Evolutionary conservation across 2,113 vertebrate genomes (phyloP).

Genomic region (Ochotona princeps): DNA sequence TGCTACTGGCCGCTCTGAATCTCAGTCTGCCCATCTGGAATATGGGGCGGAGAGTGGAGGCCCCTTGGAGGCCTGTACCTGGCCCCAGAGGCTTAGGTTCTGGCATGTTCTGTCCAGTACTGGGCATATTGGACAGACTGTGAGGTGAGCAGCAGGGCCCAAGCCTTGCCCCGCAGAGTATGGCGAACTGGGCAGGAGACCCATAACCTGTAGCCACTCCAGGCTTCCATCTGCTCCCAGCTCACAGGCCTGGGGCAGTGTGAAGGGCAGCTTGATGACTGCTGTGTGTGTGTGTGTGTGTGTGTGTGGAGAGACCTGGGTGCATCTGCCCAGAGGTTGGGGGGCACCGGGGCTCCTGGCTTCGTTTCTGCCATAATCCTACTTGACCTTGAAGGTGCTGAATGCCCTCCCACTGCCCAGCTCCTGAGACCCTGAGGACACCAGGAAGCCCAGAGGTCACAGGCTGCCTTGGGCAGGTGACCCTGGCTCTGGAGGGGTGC

Average conservation of each 20-base stretch:
- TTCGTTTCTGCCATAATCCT: neutral
- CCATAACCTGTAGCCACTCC: neutral
- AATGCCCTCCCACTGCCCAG: accelerated
- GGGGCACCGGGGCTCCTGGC: neutral
- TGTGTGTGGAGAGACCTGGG: no score
- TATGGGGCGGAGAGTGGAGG: neutral
- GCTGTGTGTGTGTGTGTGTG: no score
- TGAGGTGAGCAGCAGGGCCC: accelerated
- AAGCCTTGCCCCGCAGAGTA: neutral
- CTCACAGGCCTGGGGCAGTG: neutral
- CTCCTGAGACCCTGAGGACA: neutral
- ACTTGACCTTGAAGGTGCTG: neutral
- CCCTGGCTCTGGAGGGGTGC: no score
- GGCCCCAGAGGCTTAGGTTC: neutral
- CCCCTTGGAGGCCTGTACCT: accelerated
- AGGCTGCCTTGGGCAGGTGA: neutral
- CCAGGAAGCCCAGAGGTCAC: accelerated
- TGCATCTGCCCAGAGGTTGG: no score
- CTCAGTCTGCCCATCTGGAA: neutral
- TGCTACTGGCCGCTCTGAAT: accelerated
- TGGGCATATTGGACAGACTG: no score
- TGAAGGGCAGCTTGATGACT: neutral
- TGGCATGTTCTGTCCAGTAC: neutral
- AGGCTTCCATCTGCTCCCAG: neutral
- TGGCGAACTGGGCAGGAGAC: neutral